Percentiles rank a stretch among this genome's conserved stretches.
Conservation (phyloP, 2,113 vertebrate species). For the Dolichallabes microphthalmus region DNA sequence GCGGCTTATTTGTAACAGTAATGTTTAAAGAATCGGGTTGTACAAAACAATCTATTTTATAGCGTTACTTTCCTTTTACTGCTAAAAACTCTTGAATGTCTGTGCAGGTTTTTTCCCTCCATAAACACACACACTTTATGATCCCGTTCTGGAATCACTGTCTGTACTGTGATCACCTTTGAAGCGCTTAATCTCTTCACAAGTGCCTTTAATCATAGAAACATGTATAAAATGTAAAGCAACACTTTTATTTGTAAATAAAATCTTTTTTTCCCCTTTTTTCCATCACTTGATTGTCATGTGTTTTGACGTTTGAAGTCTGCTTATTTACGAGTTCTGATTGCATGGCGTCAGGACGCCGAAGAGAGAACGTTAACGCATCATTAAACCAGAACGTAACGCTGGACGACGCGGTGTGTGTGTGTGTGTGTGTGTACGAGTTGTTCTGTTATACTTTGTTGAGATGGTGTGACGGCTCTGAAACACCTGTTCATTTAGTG, state of each 20-base stretch:
- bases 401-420: not conserved
- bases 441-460: not conserved
- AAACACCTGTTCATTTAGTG: not conserved
- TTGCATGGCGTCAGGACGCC: not conserved
- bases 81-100: not conserved
- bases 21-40: not conserved
- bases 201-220: slow-evolving; percentile 66
- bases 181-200: slow-evolving; percentile 50
- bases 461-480: not conserved
- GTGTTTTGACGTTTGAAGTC: not conserved
- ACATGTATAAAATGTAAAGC: slow-evolving; percentile 62
- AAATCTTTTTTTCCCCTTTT: slow-evolving; percentile 56
- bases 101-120: not conserved
- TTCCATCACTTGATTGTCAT: slow-evolving; percentile 40
- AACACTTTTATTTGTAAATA: slow-evolving; percentile 69
- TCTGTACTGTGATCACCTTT: not conserved
- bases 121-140: not conserved
- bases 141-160: not conserved
- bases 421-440: not conserved
- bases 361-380: not conserved
- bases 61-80: not conserved
- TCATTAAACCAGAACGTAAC: not conserved
- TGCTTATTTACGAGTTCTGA: not conserved
- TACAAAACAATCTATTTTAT: not conserved
- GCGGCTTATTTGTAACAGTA: not conserved